Base-by-base conservation (phyloP, 2,113 vertebrate species). In the Ictidomys tridecemlineatus region DNA sequence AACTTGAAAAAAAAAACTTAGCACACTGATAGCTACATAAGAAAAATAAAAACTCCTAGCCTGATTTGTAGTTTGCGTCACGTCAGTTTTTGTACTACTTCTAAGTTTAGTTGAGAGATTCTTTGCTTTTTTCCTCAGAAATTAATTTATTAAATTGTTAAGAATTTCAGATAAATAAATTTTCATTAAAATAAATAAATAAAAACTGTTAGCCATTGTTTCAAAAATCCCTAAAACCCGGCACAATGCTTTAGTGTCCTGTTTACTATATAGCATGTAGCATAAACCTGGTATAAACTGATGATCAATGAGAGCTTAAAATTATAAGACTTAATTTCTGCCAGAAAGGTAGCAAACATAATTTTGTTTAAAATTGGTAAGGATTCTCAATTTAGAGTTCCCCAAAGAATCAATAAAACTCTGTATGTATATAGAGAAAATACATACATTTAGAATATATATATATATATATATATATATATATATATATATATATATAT, bases 251-350 rank as follows among this genome's bases (percentile, higher is more conserved):
- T 79, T 87, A 84, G 37, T 5, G 26, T 73, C 78, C 53, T 61
- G 11, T 63, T 89, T 67, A 39, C 67, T 91, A 16, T 63, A 84
- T 48, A 42, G 10, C 53, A 90, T 42, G n/a, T 63, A 86, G 72
- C 45, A 89, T 85, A 78, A 76, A 39, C 3, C 1, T 84, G 48
- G 20, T 20, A 80, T 67, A 63, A 87, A 92, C 10, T 85, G 8
- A 12, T 92, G 8, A n/a, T 74, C 28, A 63, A 34, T 48, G n/a
- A 91, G 70, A 78, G 51, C 11, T 92, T 92, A 83, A 95, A 83
- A 84, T 63, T 24, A 85, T 1, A 88, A 74, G 24, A 61, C 51
- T 80, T 45, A 63, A 70, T 96, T 48, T 96, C 17, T 91, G 13
- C 20, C 30, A 87, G 13, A 72, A 86, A 61, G 32, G 5, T 34